These are phyloP conservation scores for Cantharis lateralis DNA, from an alignment of 2,888 invertebrate genomes.

Conservation along the genomic window DNA sequence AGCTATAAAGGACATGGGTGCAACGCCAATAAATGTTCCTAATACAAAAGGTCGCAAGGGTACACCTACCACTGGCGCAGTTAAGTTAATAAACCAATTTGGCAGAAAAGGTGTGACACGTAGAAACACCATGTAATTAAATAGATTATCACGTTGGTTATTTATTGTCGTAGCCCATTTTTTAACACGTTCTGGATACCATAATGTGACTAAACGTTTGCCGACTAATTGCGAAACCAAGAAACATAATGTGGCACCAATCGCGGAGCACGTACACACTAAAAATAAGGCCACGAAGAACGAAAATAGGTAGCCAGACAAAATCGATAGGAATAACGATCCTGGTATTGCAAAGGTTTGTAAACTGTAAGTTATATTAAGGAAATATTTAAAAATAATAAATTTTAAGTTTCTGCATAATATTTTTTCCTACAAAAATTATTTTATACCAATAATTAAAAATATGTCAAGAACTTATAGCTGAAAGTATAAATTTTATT, in stretches of 20 bases:
- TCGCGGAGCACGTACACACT: conserved; percentile 92
- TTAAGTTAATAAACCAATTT: conserved; percentile 98
- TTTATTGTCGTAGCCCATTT: conserved; percentile 85
- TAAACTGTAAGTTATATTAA: conserved; percentile 63
- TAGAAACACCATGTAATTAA: conserved; percentile 96
- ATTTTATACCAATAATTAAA: no score
- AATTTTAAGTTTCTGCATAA: no score
- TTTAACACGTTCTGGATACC: conserved; percentile 85
- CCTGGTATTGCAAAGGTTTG: conserved; percentile 99
- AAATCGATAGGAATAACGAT: conserved; percentile 94
- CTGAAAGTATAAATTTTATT: no score
- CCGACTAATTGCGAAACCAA: conserved; percentile 90
- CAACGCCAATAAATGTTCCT: conserved; percentile 96
- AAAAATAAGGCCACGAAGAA: conserved; percentile 87
- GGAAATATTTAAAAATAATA: conserved; percentile 1
- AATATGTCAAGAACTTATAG: no score
- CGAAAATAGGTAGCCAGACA: conserved; percentile 95
- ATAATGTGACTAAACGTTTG: conserved; percentile 79
- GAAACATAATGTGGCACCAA: conserved; percentile 96
- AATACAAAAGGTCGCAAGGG: conserved; percentile 89
- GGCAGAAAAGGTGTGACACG: conserved; percentile 97
- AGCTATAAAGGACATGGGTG: conserved; percentile 95
- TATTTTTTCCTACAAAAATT: no score
- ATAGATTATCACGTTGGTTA: conserved; percentile 84
- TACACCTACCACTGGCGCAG: conserved; percentile 95